These are phyloP conservation scores for Girardia tigrina DNA, from an alignment of 2,888 invertebrate species.

Conservation along the genomic window DNA sequence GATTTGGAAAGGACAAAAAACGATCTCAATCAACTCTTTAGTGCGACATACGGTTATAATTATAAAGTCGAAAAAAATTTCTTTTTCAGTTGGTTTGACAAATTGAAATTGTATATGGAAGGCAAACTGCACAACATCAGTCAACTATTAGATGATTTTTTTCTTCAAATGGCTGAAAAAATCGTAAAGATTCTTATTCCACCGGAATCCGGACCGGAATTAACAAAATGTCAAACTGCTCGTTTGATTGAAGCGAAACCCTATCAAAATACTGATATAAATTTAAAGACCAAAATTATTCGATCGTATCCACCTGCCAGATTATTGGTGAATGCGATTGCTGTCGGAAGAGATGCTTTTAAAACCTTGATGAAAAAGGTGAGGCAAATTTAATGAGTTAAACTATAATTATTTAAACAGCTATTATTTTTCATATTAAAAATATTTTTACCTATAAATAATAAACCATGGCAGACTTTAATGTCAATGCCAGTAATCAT, in stretches of 20 bases:
- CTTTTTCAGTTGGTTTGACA: conserved; percentile 13
- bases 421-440: too few species aligned
- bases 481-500: too few species aligned
- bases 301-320: conserved; percentile 13
- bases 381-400: too few species aligned
- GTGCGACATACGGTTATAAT: conserved; percentile 29
- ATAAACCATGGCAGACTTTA: too few species aligned
- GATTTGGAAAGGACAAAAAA: neutral
- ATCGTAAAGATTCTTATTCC: neutral
- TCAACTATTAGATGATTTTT: neutral
- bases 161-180: neutral
- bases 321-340: conserved; percentile 17
- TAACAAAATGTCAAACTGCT: neutral
- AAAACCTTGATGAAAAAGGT: neutral
- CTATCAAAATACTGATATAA: neutral
- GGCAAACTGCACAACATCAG: neutral
- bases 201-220: neutral
- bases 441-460: too few species aligned
- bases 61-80: conserved; percentile 28
- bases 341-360: neutral
- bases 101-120: neutral
- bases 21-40: conserved; percentile 12
- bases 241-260: neutral
- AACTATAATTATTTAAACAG: too few species aligned
- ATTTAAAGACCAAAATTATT: conserved; percentile 3